Evolutionary conservation across 2,888 invertebrate species (phyloP), one percentile per base, ranked within the genome.

Genomic region (Hirtodrosophila trivittata): DNA sequence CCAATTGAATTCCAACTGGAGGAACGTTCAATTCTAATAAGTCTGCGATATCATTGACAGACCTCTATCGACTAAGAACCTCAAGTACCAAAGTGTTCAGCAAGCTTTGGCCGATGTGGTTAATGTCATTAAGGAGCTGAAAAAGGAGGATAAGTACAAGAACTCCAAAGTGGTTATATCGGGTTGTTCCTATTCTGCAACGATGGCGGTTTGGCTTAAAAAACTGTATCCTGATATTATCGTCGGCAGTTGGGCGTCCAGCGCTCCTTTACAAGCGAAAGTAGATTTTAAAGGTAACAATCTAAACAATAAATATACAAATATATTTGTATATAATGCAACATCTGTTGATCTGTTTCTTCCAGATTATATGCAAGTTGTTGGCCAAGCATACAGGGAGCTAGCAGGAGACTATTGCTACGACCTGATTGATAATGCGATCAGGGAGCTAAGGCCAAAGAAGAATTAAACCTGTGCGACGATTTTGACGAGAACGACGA

Each of bases 21-120:
- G 18, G 3, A 3, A 21, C 3, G 18, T 3, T 3, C 18, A 21
- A 21, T 21, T 21, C 18, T 21, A 21, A 21, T n/a, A n/a, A n/a
- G n/a, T n/a, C 18, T 21, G 2, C 18, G 18, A 21, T n/a, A n/a
- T 5, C 18, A 21, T 5, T 5, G 3, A 21, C 18, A 28, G 28
- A n/a, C 69, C 75, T 0, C 26, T 77, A 0, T 58, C 80, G 9
- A 66, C 70, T 0, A 91, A 91, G 64, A 94, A 92, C 78, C 87
- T 94, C 12, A 91, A 92, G 35, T 94, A 92, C 77, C 88, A 94
- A 5, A 93, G 91, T 83, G 92, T 93, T 0, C 93, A 94, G 49
- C 94, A 94, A 82, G 93, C 94, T 0, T 82, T 94, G 14, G 94
- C 93, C 0, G 94, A 94, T 83, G 90, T 94, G 0, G 93, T 93